Evolutionary conservation across 2,113 vertebrate genomes (phyloP).

Genomic region (Anarrhichthys ocellatus): DNA sequence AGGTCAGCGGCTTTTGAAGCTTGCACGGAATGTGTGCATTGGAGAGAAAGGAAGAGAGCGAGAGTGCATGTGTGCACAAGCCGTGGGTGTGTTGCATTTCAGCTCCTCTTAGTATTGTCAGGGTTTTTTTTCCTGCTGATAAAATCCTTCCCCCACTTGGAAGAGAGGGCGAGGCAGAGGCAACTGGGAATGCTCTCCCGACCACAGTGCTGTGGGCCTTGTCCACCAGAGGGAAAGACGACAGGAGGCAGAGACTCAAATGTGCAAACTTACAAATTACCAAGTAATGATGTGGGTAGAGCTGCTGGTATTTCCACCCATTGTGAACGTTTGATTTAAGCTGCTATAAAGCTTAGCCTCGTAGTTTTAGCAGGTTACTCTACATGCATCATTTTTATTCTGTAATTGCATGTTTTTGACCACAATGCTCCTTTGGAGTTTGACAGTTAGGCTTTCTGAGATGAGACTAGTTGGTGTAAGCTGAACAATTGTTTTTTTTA

Average conservation of each 20-base stretch:
- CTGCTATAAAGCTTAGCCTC: neutral
- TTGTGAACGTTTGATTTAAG: neutral
- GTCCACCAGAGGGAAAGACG: conserved; percentile 25
- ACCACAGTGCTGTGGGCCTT: conserved; percentile 23
- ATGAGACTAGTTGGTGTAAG: neutral
- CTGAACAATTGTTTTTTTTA: neutral
- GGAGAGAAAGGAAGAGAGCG: conserved; percentile 62
- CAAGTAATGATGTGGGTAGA: neutral
- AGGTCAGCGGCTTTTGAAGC: conserved; percentile 76
- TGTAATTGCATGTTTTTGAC: neutral
- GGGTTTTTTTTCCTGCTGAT: conserved; percentile 54
- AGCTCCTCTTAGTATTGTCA: conserved; percentile 59
- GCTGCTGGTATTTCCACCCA: conserved; percentile 2
- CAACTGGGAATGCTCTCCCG: conserved; percentile 31
- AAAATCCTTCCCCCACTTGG: conserved; percentile 37
- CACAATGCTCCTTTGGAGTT: neutral
- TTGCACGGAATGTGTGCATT: conserved; percentile 58
- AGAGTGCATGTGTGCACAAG: conserved; percentile 57
- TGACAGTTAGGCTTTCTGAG: neutral
- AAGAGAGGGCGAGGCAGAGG: conserved; percentile 30
- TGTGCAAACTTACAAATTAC: conserved; percentile 12
- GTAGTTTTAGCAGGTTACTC: neutral
- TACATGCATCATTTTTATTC: neutral
- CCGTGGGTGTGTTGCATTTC: conserved; percentile 56
- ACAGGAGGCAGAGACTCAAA: neutral